Evolutionary conservation across 2,797 vertebrate species (phyloP).

Genomic region (Gadopsis bispinosus): DNA sequence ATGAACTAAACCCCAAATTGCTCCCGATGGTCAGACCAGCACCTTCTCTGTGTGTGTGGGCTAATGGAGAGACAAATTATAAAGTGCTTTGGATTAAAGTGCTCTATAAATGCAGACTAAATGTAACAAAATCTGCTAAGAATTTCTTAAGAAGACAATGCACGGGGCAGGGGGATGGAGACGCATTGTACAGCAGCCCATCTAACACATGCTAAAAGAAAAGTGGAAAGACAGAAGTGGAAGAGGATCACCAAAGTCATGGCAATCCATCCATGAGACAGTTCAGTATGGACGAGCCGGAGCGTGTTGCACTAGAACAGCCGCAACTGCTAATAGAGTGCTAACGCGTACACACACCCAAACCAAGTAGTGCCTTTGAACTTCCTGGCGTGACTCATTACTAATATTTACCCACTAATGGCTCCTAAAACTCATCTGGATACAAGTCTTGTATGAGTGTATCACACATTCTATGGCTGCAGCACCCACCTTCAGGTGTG

Average conservation of each 20-base stretch:
- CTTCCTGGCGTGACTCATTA: conserved; percentile 34
- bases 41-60: neutral
- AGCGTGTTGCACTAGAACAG: conserved; percentile 4
- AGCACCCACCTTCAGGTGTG: conserved; percentile 18
- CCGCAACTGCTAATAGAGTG: conserved; percentile 16
- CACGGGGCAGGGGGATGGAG: neutral
- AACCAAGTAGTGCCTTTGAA: conserved; percentile 36
- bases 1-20: neutral
- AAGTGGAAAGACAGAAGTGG: no score
- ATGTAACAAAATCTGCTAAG: no score
- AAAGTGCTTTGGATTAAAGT: neutral
- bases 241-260: neutral
- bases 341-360: conserved; percentile 14
- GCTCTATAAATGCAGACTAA: neutral
- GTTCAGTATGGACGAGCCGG: neutral
- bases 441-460: conserved; percentile 5
- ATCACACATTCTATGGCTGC: conserved; percentile 1
- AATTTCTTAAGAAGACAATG: neutral
- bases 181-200: neutral
- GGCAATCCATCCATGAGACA: neutral
- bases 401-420: conserved; percentile 51
- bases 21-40: neutral
- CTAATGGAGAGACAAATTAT: neutral
- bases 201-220: neutral
- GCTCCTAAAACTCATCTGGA: conserved; percentile 36